These are phyloP conservation scores for Zosterops pallidus DNA, from an alignment of 2,113 vertebrate genomes.

Conservation along the genomic window DNA sequence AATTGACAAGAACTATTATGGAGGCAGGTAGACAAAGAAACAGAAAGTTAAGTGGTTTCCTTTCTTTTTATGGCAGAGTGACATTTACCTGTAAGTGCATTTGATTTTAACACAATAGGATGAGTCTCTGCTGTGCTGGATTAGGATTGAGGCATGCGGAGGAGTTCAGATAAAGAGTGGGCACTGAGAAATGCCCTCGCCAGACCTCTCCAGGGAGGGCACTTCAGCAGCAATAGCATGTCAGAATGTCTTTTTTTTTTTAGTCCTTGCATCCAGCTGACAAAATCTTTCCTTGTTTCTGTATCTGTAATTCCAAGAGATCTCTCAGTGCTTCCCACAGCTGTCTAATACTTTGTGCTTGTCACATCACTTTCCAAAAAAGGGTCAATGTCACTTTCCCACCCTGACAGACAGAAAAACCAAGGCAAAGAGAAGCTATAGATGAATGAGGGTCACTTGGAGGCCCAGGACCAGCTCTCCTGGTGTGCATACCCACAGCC, in stretches of 20 bases:
- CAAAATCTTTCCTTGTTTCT: slow-evolving; percentile 58
- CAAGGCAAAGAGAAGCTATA: neutral
- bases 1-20: slow-evolving; percentile 64
- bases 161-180: slow-evolving; percentile 67
- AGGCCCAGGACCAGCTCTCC: neutral
- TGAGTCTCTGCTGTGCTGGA: slow-evolving; percentile 55
- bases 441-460: neutral
- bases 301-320: slow-evolving; percentile 56
- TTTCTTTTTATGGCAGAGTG: slow-evolving; percentile 59
- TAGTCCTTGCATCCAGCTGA: slow-evolving; percentile 41
- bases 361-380: slow-evolving; percentile 46
- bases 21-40: slow-evolving; percentile 57
- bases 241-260: slow-evolving; percentile 39
- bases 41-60: slow-evolving; percentile 63
- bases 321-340: slow-evolving; percentile 55
- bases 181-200: slow-evolving; percentile 58
- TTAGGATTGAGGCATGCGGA: slow-evolving; percentile 60
- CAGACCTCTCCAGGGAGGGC: slow-evolving; percentile 55
- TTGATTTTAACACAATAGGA: slow-evolving; percentile 67
- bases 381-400: slow-evolving; percentile 23
- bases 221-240: slow-evolving; percentile 47
- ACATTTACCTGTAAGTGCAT: slow-evolving; percentile 62
- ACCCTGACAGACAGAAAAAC: neutral
- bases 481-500: accelerated
- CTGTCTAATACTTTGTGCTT: slow-evolving; percentile 55